Evolutionary conservation across 2,797 vertebrate genomes (phyloP).

Genomic region (Hybognathus amarus): DNA sequence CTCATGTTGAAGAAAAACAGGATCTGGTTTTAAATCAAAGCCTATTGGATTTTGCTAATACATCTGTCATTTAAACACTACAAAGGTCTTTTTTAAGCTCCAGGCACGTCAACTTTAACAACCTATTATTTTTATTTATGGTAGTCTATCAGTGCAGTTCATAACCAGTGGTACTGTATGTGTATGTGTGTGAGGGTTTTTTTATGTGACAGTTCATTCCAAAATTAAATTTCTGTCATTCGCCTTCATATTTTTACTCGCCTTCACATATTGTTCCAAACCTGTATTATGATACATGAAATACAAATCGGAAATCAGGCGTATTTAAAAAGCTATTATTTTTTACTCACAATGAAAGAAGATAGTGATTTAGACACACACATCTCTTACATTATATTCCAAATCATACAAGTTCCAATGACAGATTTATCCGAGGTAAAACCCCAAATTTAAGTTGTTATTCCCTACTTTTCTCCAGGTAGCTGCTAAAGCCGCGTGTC

Average conservation of each 20-base stretch:
- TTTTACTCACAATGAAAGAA: background rate
- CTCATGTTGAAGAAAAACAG: constrained; percentile 54
- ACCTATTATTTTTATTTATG: constrained; percentile 29
- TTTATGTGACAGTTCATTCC: background rate
- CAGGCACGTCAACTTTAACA: constrained; percentile 15
- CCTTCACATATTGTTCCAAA: no score
- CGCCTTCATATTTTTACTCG: no score
- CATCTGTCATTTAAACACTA: constrained; percentile 54
- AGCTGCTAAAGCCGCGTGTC: no score
- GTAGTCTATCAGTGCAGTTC: background rate
- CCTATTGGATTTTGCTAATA: constrained; percentile 57
- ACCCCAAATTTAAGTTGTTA: background rate
- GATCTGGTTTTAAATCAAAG: constrained; percentile 58
- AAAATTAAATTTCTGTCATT: background rate
- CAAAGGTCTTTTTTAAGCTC: constrained; percentile 47
- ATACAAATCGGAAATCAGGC: background rate
- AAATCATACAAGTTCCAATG: background rate
- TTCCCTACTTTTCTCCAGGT: background rate
- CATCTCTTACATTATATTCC: background rate
- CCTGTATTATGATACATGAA: background rate
- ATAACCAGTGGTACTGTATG: no score
- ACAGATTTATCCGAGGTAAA: background rate
- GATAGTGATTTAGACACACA: background rate
- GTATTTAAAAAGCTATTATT: background rate
- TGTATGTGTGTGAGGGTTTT: background rate